Conservation (phyloP, 2,888 invertebrate species). For the Epistrophe eligans region DNA sequence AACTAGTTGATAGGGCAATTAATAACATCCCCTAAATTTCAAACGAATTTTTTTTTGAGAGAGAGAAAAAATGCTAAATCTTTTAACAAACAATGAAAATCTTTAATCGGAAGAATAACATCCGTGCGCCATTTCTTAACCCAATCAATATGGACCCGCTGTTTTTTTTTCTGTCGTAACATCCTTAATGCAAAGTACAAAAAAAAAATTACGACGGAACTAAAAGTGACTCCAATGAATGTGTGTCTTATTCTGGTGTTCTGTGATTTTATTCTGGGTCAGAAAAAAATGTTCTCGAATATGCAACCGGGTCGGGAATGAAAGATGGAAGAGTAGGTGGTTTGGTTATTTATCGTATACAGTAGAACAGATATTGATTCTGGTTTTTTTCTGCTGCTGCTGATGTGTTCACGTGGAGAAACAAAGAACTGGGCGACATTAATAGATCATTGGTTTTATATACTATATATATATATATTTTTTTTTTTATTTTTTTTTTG, state of each 20-base stretch:
- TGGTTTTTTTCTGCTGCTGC: neutral
- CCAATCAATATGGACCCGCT: neutral
- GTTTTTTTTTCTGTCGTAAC: neutral
- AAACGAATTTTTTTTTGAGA: no score
- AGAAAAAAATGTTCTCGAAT: slow-evolving; percentile 3
- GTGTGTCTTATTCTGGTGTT: neutral
- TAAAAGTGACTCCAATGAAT: neutral
- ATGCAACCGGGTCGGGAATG: neutral
- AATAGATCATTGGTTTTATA: neutral
- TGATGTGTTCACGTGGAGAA: slow-evolving; percentile 28
- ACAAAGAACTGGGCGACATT: neutral
- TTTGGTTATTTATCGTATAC: neutral
- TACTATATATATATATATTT: no score
- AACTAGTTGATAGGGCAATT: no score
- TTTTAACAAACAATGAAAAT: no score
- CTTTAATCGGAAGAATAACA: neutral
- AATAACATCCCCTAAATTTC: no score
- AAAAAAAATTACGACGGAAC: neutral
- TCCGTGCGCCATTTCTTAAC: neutral
- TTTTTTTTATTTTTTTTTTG: neutral
- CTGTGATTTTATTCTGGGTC: slow-evolving; percentile 14
- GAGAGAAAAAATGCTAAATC: no score
- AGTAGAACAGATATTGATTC: neutral
- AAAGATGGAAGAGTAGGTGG: neutral
- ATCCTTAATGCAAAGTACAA: neutral